These are phyloP conservation scores for Phoxinus phoxinus DNA, from an alignment of 2,113 vertebrate genomes.

Conservation along the genomic window DNA sequence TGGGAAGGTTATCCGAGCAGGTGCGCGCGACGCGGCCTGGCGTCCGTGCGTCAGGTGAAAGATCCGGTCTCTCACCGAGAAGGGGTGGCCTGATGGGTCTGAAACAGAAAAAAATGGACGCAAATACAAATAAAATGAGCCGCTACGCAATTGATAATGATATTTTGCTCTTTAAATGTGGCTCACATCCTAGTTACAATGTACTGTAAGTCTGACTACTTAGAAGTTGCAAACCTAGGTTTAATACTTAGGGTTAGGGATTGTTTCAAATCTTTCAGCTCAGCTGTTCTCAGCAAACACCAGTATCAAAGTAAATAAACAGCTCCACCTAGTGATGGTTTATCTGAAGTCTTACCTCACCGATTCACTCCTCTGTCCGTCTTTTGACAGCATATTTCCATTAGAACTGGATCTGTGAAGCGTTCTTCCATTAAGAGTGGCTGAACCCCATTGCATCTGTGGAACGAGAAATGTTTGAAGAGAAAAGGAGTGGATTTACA, in stretches of 20 bases:
- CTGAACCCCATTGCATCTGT: slow-evolving; percentile 53
- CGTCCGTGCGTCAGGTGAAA: background rate
- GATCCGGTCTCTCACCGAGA: background rate
- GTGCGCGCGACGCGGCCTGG: background rate
- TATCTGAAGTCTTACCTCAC: background rate
- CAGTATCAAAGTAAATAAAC: background rate
- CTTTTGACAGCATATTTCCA: background rate
- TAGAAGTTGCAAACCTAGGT: background rate
- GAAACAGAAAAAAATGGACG: background rate
- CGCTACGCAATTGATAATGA: background rate
- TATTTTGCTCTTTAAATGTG: background rate
- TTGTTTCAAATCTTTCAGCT: background rate
- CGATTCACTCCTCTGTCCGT: background rate
- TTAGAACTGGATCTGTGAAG: slow-evolving; percentile 45
- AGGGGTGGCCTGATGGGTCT: background rate
- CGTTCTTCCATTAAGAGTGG: slow-evolving; percentile 9
- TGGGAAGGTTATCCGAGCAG: background rate
- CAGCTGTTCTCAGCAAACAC: background rate
- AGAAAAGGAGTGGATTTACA: background rate
- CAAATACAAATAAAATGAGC: background rate
- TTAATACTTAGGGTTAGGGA: background rate
- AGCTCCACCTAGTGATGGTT: slow-evolving; percentile 35
- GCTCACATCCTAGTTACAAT: background rate
- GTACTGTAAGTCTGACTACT: background rate
- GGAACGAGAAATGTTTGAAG: background rate